Conservation (phyloP, 2,113 vertebrate species). For the Solea senegalensis region DNA sequence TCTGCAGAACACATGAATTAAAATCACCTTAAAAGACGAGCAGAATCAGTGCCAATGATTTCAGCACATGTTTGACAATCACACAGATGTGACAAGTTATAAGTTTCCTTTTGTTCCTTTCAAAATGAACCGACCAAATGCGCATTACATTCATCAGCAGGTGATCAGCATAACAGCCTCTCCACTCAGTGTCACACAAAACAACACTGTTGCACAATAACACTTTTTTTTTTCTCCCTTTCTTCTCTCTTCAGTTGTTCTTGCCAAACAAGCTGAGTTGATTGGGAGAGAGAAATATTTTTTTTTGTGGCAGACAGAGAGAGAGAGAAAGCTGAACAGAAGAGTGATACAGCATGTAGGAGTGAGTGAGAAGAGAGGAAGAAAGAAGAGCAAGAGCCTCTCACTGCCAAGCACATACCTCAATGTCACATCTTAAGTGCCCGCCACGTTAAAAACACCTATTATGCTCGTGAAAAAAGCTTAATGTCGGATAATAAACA, state of each 20-base stretch:
- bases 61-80: too few relatives aligned
- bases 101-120: background rate
- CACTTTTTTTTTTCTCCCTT: background rate
- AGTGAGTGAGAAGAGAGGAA: slow-evolving; percentile 19
- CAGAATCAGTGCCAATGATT: too few relatives aligned
- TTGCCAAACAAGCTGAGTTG: slow-evolving; percentile 50
- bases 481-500: slow-evolving; percentile 41
- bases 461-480: slow-evolving; percentile 36
- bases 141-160: background rate
- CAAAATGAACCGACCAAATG: background rate
- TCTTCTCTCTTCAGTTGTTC: slow-evolving; percentile 37
- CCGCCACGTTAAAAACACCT: slow-evolving; percentile 25
- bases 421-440: slow-evolving; percentile 51
- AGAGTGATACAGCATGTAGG: slow-evolving; percentile 38
- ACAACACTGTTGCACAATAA: slow-evolving; percentile 2
- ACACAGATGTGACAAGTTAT: too few relatives aligned
- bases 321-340: slow-evolving; percentile 39
- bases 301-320: slow-evolving; percentile 32
- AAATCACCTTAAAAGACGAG: too few relatives aligned
- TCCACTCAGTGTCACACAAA: background rate
- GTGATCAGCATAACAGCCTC: background rate
- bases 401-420: slow-evolving; percentile 43
- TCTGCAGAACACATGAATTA: too few relatives aligned
- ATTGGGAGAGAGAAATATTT: slow-evolving; percentile 34
- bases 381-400: slow-evolving; percentile 22